These are phyloP conservation scores for Oreochromis tanganicae DNA, from an alignment of 2,113 vertebrate genomes.

Conservation along the genomic window DNA sequence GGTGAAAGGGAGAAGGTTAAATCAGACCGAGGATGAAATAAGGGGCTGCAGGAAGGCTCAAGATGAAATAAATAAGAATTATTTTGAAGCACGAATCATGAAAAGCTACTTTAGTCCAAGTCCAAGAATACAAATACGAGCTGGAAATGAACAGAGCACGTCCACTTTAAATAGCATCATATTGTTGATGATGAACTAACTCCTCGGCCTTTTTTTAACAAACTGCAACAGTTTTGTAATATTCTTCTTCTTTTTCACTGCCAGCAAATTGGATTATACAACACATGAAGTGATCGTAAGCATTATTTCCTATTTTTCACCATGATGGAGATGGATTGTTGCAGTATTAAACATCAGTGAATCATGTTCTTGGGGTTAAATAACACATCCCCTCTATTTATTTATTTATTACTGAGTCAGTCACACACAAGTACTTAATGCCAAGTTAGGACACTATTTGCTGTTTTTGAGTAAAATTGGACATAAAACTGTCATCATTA, in stretches of 20 bases:
- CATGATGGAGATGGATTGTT: neutral
- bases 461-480: neutral
- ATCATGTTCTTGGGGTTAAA: neutral
- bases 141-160: neutral
- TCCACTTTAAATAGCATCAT: neutral
- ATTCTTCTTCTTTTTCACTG: neutral
- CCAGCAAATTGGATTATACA: neutral
- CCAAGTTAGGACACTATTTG: neutral
- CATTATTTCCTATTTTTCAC: neutral
- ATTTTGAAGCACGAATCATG: neutral
- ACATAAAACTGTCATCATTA: neutral
- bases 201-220: neutral
- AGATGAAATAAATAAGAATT: neutral
- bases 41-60: neutral
- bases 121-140: neutral
- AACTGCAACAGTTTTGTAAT: neutral
- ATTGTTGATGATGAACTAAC: neutral
- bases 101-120: neutral
- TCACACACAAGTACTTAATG: neutral
- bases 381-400: neutral
- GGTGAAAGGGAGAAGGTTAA: neutral
- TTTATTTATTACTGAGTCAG: neutral
- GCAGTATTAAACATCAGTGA: neutral
- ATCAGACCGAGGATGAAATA: neutral
- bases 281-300: neutral